Base-by-base conservation (phyloP, 2,888 invertebrate genomes). In the Hofmannophila pseudospretella region DNA sequence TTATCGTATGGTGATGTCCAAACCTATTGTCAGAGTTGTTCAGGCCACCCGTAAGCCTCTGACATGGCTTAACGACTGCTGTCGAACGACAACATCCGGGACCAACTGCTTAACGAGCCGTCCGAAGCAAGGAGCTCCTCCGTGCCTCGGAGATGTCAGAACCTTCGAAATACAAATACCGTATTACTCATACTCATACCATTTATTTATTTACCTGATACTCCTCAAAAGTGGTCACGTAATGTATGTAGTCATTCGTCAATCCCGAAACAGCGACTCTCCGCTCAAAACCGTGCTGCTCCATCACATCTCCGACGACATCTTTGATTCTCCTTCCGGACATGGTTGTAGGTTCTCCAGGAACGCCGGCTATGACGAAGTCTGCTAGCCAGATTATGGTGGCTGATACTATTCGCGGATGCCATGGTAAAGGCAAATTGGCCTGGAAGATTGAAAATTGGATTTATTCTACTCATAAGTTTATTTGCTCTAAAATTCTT, bases 291-390 rank as follows among this genome's bases (percentile, higher is more conserved):
- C 84, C 86, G 1, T 70, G 66, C 1, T 54, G 55, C 8, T 73
- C 56, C 53, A 89, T 75, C 2, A 86, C 78, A 7, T 62, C 70
- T 1, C 73, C 74, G 2, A 88, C 71, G 2, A 77, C 75, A 0
- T 63, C 58, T 67, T 51, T 89, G 75, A 74, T 92, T 32, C 94
- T 81, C 34, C 96, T 84, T 0, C 96, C 96, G 0, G 95, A 88
- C 96, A 96, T 96, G 0, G 96, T 96, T 34, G 95, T 95, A 57
- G 96, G 93, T 75, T 96, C 96, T 0, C 94, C 96, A 0, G 96
- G 95, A 0, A 95, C 92, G 0, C 92, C 93, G n/a, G 89, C 88
- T 14, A 93, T 72, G 1, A 89, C 89, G 13, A 94, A 76, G 41
- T 91, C 89, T 0, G 94, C 96, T 7, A 96, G 75, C 65, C 90